Conservation (phyloP, 2,113 vertebrate genomes). For the Felis chaus region DNA sequence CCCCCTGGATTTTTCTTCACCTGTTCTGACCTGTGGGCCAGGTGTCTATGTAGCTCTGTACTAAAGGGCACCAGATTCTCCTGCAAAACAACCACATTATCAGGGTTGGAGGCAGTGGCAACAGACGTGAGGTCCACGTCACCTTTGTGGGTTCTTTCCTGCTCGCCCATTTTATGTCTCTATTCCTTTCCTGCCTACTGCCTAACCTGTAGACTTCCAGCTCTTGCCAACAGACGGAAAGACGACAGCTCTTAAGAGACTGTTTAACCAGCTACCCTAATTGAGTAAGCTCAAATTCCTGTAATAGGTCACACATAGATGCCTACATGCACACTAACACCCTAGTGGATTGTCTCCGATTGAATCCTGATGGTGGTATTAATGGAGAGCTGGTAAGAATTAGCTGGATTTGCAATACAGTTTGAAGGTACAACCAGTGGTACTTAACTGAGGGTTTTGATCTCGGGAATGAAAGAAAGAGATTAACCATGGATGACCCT, state of each 20-base stretch:
- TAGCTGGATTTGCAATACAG: background rate
- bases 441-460: background rate
- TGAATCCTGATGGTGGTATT: background rate
- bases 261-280: background rate
- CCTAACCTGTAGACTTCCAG: background rate
- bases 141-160: background rate
- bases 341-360: background rate
- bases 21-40: background rate
- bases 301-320: background rate
- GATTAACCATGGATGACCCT: background rate
- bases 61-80: background rate
- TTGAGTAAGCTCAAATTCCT: background rate
- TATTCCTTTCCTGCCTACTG: background rate
- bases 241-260: background rate
- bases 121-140: background rate
- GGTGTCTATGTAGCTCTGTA: background rate
- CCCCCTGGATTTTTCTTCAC: background rate
- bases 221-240: background rate
- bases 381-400: background rate
- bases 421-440: background rate
- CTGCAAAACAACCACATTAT: background rate
- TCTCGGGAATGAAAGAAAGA: background rate
- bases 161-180: background rate
- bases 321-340: background rate
- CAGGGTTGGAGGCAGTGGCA: background rate